phyloP scores from a whole-genome alignment of 2,888 invertebrate species.

The Disparrhopalites patrizii region DNA sequence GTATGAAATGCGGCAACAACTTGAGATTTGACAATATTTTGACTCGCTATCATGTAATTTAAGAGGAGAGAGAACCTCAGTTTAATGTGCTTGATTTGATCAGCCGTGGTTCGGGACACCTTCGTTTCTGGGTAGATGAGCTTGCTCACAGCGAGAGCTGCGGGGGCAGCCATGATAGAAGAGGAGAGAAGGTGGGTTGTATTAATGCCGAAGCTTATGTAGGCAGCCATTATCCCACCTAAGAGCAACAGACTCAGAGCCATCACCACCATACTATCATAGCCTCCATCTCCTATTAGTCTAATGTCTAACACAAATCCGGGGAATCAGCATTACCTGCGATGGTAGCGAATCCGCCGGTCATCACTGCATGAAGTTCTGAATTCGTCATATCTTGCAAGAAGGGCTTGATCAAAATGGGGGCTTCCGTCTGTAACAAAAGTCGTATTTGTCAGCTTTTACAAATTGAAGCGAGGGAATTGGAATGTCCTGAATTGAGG shows the following conservation, averaged over 20 bases:
- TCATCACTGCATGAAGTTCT: conserved; percentile 89
- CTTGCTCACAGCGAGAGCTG: conserved; percentile 84
- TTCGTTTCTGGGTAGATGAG: conserved; percentile 89
- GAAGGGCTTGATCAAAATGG: conserved; percentile 82
- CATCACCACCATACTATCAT: no score
- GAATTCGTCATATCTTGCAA: conserved; percentile 78
- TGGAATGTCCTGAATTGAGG: neutral
- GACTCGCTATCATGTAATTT: neutral
- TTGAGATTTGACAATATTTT: no score
- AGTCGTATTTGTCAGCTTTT: neutral
- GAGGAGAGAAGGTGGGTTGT: conserved; percentile 86
- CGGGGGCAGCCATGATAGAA: conserved; percentile 94
- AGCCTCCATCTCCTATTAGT: no score
- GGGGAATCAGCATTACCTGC: no score
- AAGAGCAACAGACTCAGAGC: no score
- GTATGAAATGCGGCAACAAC: no score
- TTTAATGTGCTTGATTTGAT: conserved; percentile 61
- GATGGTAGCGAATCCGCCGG: conserved; percentile 91
- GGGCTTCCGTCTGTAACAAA: conserved; percentile 70
- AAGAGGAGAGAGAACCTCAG: no score
- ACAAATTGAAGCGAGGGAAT: neutral
- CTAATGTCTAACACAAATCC: no score
- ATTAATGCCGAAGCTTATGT: conserved; percentile 82
- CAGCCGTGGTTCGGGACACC: conserved; percentile 67
- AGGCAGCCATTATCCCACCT: conserved; percentile 86